Percentiles rank a stretch among this genome's conserved stretches.
Conservation (phyloP, 2,797 vertebrate genomes). For the Enteromius anoplus region DNA sequence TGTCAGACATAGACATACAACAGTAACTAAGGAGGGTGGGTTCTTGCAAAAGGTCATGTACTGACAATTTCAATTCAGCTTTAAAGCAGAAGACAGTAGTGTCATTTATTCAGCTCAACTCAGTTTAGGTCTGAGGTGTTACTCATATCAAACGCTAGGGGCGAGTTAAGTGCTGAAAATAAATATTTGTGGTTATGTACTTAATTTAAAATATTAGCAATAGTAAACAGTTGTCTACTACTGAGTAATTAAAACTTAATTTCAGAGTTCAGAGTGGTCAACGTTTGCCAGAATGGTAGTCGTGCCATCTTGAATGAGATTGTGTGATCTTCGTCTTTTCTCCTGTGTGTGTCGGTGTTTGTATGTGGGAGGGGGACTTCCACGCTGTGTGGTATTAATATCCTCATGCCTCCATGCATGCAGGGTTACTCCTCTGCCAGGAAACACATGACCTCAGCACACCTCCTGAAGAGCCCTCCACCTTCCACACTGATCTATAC, state of each 20-base stretch:
- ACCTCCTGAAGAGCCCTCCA: conserved; percentile 47
- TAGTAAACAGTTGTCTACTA: not conserved
- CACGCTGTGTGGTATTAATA: conserved; percentile 59
- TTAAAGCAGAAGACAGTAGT: not conserved
- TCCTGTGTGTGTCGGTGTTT: conserved; percentile 39
- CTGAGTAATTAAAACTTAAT: not conserved
- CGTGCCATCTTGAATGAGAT: not conserved
- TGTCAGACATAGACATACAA: too few species aligned
- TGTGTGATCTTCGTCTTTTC: conserved; percentile 44
- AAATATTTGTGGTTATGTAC: not conserved
- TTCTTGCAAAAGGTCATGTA: not conserved
- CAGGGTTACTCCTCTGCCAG: conserved; percentile 58
- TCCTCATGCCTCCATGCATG: conserved; percentile 54
- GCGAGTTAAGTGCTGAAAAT: not conserved
- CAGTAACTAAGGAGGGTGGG: too few species aligned
- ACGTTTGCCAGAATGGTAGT: not conserved
- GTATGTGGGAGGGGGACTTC: conserved; percentile 59
- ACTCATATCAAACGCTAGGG: not conserved
- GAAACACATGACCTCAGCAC: conserved; percentile 60
- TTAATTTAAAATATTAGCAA: not conserved
- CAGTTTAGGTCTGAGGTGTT: not conserved
- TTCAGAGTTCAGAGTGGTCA: not conserved
- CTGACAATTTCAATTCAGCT: not conserved
- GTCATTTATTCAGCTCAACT: not conserved
- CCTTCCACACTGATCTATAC: conserved; percentile 31